Evolutionary conservation across 1,140 invertebrate genomes (phyloP).

Genomic region (Onthophagus taurus): DNA sequence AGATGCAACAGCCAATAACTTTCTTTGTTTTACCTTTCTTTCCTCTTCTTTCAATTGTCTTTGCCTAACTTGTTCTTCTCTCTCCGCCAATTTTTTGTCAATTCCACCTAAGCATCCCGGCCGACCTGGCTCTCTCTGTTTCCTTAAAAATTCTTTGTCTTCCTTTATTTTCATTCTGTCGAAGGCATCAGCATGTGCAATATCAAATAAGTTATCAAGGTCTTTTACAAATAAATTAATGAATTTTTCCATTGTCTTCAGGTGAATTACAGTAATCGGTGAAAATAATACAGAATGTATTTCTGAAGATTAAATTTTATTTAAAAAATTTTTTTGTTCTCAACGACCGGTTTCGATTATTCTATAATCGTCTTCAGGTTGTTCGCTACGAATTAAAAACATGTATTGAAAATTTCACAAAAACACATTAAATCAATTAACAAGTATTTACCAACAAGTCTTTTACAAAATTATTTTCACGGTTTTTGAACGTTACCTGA

Average conservation of each 20-base stretch:
- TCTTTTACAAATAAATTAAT: too few species aligned
- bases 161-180: slow-evolving; percentile 25
- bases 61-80: slow-evolving; percentile 19
- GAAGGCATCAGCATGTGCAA: slow-evolving; percentile 22
- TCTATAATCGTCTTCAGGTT: too few species aligned
- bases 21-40: slow-evolving; percentile 6
- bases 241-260: too few species aligned
- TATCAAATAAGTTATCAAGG: slow-evolving; percentile 26
- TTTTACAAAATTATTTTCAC: slow-evolving; percentile 19
- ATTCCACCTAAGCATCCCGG: slow-evolving; percentile 21
- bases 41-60: slow-evolving; percentile 14
- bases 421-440: too few species aligned
- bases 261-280: too few species aligned
- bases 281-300: too few species aligned
- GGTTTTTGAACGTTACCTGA: slow-evolving; percentile 18
- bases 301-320: too few species aligned
- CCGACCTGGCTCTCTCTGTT: slow-evolving; percentile 23
- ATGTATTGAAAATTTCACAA: too few species aligned
- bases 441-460: too few species aligned
- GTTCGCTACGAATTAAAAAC: too few species aligned
- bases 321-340: too few species aligned
- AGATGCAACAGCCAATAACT: slow-evolving; percentile 2
- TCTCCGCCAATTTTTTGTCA: slow-evolving; percentile 25
- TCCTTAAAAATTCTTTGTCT: slow-evolving; percentile 27
- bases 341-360: too few species aligned